A percentile compares a stretch with the other conserved stretches of the same genome.
These are phyloP conservation scores for Solenopsis invicta DNA, from an alignment of 1,140 invertebrate species.

Conservation along the genomic window DNA sequence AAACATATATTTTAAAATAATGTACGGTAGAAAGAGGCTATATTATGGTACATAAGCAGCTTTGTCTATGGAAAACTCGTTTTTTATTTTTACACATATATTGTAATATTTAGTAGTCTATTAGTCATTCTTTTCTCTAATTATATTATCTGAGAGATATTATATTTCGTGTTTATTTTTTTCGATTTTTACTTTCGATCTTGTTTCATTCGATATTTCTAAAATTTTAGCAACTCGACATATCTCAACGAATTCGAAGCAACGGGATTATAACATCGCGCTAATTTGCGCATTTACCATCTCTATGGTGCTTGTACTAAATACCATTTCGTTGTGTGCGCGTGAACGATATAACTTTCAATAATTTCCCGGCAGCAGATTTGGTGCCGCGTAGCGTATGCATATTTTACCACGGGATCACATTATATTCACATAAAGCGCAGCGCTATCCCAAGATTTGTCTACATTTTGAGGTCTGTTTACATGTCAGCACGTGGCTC, in stretches of 20 bases:
- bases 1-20: not conserved
- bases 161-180: constrained; percentile 46
- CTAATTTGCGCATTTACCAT: constrained; percentile 37
- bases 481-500: constrained; percentile 16
- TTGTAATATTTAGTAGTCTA: not conserved
- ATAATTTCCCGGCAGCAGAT: constrained; percentile 33
- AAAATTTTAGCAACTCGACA: constrained; percentile 35
- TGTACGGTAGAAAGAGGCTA: not conserved
- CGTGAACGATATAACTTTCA: constrained; percentile 35
- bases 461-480: constrained; percentile 14
- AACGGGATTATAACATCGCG: constrained; percentile 36
- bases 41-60: not conserved
- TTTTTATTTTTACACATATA: not conserved
- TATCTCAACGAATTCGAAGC: constrained; percentile 38
- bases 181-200: constrained; percentile 31
- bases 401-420: constrained; percentile 27
- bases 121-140: constrained; percentile 8
- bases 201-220: not conserved
- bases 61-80: constrained; percentile 67
- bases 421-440: constrained; percentile 53
- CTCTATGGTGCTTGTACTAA: not conserved
- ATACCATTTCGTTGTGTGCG: not conserved
- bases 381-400: not conserved
- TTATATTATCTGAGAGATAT: constrained; percentile 63
- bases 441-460: constrained; percentile 17